Evolutionary conservation across 2,888 invertebrate genomes (phyloP), one percentile per base, ranked within the genome.

Genomic region (Cantharis rufa): DNA sequence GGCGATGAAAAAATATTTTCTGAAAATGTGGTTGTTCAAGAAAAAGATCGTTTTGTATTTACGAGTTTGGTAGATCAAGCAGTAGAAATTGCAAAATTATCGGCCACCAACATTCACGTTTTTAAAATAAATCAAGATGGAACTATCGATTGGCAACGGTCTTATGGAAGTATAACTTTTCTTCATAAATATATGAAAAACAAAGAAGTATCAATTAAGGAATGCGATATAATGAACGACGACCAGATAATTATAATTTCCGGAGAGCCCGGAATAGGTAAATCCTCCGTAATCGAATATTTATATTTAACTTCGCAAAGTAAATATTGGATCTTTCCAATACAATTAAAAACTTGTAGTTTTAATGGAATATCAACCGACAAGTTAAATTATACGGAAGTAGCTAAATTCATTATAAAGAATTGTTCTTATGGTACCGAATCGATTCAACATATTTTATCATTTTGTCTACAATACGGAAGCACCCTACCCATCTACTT

Each of bases 221-320:
- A 75, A 74, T 15, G n/a, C 3, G 70, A 71, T 15, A n/a, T 78
- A 62, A 15, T 70, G 5, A 13, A 62, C 4, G 15, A 71, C 3
- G 24, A 74, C 5, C 24, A 69, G 13, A 32, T 77, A 21, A 13
- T 72, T 13, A 73, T 78, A n/a, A 62, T 78, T 16, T 73, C 75
- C 3, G 78, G 73, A 48, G 74, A 75, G 15, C 68, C 78, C 15
- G 78, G 78, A 5, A 70, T 72, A 16, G 78, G 78, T n/a, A 78
- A 78, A 63, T 73, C 75, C 11, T 72, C 75, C 11, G 62, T 62
- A 24, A 48, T 75, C 68, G 70, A 66, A n/a, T 18, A 15, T 11
- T 48, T 75, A 15, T 78, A 62, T 63, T 71, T 78, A 62, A 13
- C 28, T 3, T 27, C 68, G 7, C 28, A 72, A 63, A 24, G 27